Percentiles rank a stretch among this genome's conserved stretches.
Conservation (phyloP, 2,797 vertebrate genomes). For the Pipistrellus nathusii region DNA sequence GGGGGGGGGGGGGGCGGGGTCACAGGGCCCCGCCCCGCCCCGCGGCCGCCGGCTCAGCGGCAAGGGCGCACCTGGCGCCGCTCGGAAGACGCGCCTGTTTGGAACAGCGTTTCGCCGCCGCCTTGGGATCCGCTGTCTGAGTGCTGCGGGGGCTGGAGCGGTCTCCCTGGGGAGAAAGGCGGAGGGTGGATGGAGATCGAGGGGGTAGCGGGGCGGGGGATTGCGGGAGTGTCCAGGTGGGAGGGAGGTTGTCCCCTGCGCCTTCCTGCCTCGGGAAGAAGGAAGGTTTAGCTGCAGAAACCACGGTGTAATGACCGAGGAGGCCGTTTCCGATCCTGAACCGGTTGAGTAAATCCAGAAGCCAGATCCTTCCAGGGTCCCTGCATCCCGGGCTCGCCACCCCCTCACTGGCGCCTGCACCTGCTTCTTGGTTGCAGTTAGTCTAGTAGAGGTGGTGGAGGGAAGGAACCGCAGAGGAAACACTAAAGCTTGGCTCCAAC, state of each 20-base stretch:
- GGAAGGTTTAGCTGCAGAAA: not conserved
- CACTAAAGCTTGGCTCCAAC: not conserved
- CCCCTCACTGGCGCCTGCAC: not conserved
- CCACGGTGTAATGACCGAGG: not conserved
- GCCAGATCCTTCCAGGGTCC: not conserved
- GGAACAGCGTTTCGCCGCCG: not conserved
- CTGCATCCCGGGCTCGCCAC: not conserved
- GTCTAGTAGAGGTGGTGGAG: not conserved
- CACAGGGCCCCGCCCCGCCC: not conserved
- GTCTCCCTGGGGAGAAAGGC: not conserved
- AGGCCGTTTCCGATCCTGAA: not conserved
- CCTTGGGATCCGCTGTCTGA: not conserved
- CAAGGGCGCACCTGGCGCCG: not conserved
- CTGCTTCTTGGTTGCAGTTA: not conserved
- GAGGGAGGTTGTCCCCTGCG: too few species aligned
- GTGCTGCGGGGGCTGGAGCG: not conserved
- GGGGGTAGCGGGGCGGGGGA: not conserved
- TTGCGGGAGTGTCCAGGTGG: too few species aligned
- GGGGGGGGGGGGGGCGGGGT: conserved; percentile 52
- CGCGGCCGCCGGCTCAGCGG: rapidly evolving
- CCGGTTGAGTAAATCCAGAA: not conserved
- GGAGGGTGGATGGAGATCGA: not conserved
- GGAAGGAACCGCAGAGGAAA: not conserved
- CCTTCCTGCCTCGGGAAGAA: not conserved
- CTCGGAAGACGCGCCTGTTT: not conserved